A percentile compares a stretch with the other conserved stretches of the same genome.
These are phyloP conservation scores for Pelecanoides urinatrix DNA, from an alignment of 2,113 vertebrate genomes.

Conservation along the genomic window DNA sequence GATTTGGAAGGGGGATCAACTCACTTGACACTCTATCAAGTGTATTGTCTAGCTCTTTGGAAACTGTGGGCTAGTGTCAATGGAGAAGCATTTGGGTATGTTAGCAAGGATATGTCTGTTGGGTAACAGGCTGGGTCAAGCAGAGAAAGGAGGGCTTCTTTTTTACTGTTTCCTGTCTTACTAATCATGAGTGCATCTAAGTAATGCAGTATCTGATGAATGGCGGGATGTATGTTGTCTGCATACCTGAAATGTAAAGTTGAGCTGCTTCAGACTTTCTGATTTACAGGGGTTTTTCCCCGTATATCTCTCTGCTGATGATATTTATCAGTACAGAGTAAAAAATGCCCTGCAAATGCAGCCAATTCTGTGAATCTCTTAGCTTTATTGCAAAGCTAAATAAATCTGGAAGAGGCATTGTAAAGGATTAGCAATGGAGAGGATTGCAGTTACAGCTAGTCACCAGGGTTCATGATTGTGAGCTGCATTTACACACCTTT, in stretches of 20 bases:
- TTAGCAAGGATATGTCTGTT: not conserved
- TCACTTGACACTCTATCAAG: not conserved
- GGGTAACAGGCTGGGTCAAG: not conserved
- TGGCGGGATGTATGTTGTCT: not conserved
- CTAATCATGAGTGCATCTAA: not conserved
- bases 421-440: not conserved
- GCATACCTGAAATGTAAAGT: not conserved
- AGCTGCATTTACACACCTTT: not conserved
- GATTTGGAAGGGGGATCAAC: not conserved
- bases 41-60: not conserved
- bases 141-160: not conserved
- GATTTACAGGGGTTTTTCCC: not conserved
- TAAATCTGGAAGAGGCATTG: not conserved
- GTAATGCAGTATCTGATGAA: not conserved
- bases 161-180: not conserved
- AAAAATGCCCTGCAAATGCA: not conserved
- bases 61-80: accelerated
- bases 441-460: not conserved
- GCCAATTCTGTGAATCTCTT: not conserved
- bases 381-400: not conserved
- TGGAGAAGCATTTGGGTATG: not conserved
- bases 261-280: not conserved
- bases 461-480: not conserved
- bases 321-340: not conserved
- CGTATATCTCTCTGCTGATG: not conserved